A percentile compares a stretch with the other conserved stretches of the same genome.
These are phyloP conservation scores for Eubasilissa splendida DNA, from an alignment of 2,888 invertebrate species.

Conservation along the genomic window DNA sequence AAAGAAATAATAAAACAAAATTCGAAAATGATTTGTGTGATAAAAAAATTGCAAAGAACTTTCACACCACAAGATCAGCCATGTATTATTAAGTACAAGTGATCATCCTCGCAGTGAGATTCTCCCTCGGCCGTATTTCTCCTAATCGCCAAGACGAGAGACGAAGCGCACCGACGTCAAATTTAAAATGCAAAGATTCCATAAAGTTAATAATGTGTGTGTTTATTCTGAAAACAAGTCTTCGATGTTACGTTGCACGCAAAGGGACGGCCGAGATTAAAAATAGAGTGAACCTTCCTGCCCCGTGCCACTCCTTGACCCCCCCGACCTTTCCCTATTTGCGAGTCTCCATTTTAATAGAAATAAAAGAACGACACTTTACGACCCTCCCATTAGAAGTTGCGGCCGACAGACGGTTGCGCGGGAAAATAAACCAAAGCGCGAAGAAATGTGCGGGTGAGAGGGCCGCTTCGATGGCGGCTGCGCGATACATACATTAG, in stretches of 20 bases:
- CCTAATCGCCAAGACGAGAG: background rate
- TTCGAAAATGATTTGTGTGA: too few relatives aligned
- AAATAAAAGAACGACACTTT: constrained; percentile 42
- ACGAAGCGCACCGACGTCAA: background rate
- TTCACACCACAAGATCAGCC: too few relatives aligned
- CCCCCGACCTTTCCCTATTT: constrained; percentile 36
- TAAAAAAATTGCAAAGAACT: too few relatives aligned
- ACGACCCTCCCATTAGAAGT: constrained; percentile 48
- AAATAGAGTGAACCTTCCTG: constrained; percentile 36
- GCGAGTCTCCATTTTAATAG: constrained; percentile 35
- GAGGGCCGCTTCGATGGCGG: constrained; percentile 20
- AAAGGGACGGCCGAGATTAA: constrained; percentile 10
- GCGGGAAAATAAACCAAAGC: constrained; percentile 32
- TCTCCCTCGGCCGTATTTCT: too few relatives aligned
- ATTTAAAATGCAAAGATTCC: constrained; percentile 9
- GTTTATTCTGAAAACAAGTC: too few relatives aligned
- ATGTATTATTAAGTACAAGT: too few relatives aligned
- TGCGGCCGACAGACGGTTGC: constrained; percentile 30
- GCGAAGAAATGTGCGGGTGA: constrained; percentile 22
- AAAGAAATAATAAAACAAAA: too few relatives aligned
- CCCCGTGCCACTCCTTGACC: constrained; percentile 38
- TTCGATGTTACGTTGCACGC: background rate
- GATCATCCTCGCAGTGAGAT: too few relatives aligned
- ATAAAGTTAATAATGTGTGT: background rate
- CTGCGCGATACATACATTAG: constrained; percentile 10